Evolutionary conservation across 2,113 vertebrate genomes (phyloP).

Genomic region (Eurypyga helias): DNA sequence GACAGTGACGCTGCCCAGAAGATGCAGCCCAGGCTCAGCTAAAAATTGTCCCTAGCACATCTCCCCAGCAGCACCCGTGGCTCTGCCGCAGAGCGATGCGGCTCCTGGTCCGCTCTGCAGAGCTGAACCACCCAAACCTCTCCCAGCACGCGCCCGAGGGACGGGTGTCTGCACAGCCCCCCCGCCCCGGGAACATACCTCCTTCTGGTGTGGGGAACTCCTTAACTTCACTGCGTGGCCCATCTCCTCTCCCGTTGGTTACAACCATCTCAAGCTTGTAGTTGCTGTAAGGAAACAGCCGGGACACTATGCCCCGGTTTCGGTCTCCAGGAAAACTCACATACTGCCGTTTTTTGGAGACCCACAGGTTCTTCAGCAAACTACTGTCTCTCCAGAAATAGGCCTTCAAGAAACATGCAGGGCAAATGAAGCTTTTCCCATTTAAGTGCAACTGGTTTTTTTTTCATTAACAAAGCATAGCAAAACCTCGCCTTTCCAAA

Average conservation of each 20-base stretch:
- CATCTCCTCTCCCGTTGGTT: slow-evolving; percentile 89
- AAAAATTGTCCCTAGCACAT: not conserved
- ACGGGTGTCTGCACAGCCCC: not conserved
- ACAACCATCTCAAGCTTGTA: slow-evolving; percentile 96
- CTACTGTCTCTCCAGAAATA: slow-evolving; percentile 96
- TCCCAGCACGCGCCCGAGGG: not conserved
- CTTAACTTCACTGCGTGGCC: slow-evolving; percentile 87
- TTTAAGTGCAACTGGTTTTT: not conserved
- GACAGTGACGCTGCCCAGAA: not conserved
- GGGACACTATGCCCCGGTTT: slow-evolving; percentile 83
- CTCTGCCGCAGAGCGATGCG: not conserved
- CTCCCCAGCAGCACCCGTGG: not conserved
- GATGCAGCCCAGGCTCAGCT: not conserved
- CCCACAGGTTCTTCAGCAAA: slow-evolving; percentile 86
- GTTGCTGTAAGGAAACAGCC: slow-evolving; percentile 90
- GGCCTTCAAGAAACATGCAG: slow-evolving; percentile 80
- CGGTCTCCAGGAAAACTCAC: slow-evolving; percentile 85
- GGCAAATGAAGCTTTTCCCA: slow-evolving; percentile 35
- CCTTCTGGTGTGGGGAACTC: slow-evolving; percentile 93
- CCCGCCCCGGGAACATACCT: slow-evolving; percentile 77
- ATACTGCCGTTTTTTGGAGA: slow-evolving; percentile 87
- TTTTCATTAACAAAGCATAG: not conserved
- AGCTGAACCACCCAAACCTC: not conserved
- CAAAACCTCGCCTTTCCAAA: not conserved
- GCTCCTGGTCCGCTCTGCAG: not conserved